phyloP scores from a whole-genome alignment of 1,140 invertebrate species.

The Zeugodacus cucurbitae region DNA sequence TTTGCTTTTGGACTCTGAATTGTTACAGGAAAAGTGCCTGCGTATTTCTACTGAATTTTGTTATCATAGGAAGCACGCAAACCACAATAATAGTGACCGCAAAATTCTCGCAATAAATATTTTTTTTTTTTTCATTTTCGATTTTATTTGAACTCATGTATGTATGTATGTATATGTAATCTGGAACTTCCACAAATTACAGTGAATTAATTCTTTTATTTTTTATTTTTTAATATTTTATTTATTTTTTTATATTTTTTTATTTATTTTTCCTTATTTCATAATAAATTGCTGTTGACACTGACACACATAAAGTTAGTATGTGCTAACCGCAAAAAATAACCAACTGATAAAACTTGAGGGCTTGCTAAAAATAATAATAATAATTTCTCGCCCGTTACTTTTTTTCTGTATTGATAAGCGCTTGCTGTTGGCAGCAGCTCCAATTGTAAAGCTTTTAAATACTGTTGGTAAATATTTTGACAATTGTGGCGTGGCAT shows the following conservation, averaged over 20 bases:
- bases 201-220: too few species aligned
- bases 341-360: neutral
- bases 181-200: too few species aligned
- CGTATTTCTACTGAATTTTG: too few species aligned
- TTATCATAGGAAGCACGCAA: too few species aligned
- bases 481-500: neutral
- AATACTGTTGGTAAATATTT: neutral
- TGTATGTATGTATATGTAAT: too few species aligned
- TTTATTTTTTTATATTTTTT: neutral
- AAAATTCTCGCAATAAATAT: too few species aligned
- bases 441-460: neutral
- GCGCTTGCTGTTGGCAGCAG: neutral
- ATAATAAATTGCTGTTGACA: neutral
- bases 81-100: too few species aligned
- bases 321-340: neutral
- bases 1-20: too few species aligned
- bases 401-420: neutral
- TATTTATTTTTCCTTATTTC: neutral
- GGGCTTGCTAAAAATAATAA: neutral
- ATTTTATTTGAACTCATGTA: too few species aligned
- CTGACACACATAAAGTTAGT: neutral
- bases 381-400: neutral
- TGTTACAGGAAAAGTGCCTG: too few species aligned
- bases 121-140: too few species aligned
- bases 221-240: too few species aligned